These are phyloP conservation scores for Drosophila ananassae DNA, from an alignment of 1,140 invertebrate genomes.

Conservation along the genomic window DNA sequence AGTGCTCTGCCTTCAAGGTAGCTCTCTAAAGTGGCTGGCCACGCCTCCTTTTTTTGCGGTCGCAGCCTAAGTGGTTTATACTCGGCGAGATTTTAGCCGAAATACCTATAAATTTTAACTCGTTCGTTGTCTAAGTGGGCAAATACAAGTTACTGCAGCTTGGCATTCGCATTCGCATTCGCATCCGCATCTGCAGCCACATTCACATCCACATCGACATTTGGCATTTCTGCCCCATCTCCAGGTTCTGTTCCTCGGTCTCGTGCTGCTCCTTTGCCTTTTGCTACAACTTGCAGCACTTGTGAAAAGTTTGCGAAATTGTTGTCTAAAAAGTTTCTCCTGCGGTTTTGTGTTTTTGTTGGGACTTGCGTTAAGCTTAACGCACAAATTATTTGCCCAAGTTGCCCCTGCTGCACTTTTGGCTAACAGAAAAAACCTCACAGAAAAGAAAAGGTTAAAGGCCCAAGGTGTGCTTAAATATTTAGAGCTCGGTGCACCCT, in stretches of 20 bases:
- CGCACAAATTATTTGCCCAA: slow-evolving; percentile 78
- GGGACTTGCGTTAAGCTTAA: slow-evolving; percentile 70
- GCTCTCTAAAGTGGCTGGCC: slow-evolving; percentile 39
- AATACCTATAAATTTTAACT: slow-evolving; percentile 82
- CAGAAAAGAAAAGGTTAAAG: slow-evolving; percentile 26
- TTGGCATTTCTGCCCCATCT: slow-evolving; percentile 32
- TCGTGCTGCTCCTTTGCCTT: neutral
- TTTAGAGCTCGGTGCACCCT: slow-evolving; percentile 9
- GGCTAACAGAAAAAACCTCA: slow-evolving; percentile 3
- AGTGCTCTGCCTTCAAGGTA: slow-evolving; percentile 50
- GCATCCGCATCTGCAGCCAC: slow-evolving; percentile 33
- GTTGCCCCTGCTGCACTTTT: slow-evolving; percentile 47
- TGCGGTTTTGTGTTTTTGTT: slow-evolving; percentile 53
- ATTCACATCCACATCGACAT: slow-evolving; percentile 50
- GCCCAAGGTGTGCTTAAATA: slow-evolving; percentile 44
- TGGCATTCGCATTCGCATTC: slow-evolving; percentile 35
- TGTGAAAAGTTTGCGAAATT: slow-evolving; percentile 79
- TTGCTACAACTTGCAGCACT: slow-evolving; percentile 55
- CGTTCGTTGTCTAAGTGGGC: slow-evolving; percentile 77
- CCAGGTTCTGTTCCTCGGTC: neutral
- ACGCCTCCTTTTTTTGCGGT: slow-evolving; percentile 27
- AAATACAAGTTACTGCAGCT: slow-evolving; percentile 59
- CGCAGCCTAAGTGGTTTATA: slow-evolving; percentile 73
- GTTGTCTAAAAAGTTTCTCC: slow-evolving; percentile 77
- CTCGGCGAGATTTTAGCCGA: slow-evolving; percentile 75